phyloP scores from a whole-genome alignment of 2,797 vertebrate genomes.

The Sebastes nivosus region DNA sequence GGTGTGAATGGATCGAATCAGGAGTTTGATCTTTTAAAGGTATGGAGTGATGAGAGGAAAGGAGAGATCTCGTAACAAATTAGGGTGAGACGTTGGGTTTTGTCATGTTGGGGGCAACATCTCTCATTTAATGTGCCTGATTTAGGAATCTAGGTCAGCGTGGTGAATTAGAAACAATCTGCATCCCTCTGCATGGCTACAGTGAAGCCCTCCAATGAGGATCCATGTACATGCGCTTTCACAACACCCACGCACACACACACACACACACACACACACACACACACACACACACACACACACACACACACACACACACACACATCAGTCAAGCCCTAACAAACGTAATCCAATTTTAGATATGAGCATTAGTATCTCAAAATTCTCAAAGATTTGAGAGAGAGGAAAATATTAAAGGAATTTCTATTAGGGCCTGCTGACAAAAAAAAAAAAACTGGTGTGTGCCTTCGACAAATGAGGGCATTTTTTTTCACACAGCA shows the following conservation, averaged over 20 bases:
- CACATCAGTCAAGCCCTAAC: conserved; percentile 35
- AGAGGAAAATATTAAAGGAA: conserved; percentile 58
- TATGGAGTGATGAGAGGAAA: conserved; percentile 25
- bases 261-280: background rate
- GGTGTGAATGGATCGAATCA: conserved; percentile 42
- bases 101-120: conserved; percentile 29
- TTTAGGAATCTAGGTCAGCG: conserved; percentile 77
- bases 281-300: background rate
- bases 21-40: conserved; percentile 29
- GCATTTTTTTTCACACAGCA: conserved; percentile 44
- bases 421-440: conserved; percentile 46
- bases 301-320: background rate
- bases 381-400: conserved; percentile 47
- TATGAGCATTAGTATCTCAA: conserved; percentile 43
- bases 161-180: conserved; percentile 72
- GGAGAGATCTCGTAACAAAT: conserved; percentile 7
- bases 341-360: conserved; percentile 65
- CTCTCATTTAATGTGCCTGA: conserved; percentile 41
- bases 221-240: conserved; percentile 19
- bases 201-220: conserved; percentile 52
- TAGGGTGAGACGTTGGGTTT: conserved; percentile 8
- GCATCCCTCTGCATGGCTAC: conserved; percentile 67
- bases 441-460: conserved; percentile 30
- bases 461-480: conserved; percentile 61
- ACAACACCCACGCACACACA: background rate